These are phyloP conservation scores for Pygocentrus nattereri DNA, from an alignment of 2,797 vertebrate genomes.

Conservation along the genomic window DNA sequence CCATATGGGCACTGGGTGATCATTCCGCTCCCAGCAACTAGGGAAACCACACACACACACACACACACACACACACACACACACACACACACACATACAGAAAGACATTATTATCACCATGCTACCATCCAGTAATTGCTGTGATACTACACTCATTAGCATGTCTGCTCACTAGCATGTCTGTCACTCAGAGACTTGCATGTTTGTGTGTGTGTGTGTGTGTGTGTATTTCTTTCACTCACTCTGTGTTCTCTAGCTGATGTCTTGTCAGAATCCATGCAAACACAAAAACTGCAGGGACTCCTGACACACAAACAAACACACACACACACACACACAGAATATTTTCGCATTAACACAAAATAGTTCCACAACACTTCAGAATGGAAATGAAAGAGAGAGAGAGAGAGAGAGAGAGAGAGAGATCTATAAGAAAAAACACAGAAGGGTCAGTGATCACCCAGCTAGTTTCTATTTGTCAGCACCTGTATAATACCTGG, in stretches of 20 bases:
- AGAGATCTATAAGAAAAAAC: background rate
- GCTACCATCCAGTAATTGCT: background rate
- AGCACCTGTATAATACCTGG: too few relatives aligned
- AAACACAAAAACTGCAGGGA: constrained; percentile 33
- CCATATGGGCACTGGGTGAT: constrained; percentile 88
- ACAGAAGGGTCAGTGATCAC: too few relatives aligned
- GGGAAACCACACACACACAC: background rate
- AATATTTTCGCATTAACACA: background rate
- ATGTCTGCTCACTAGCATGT: background rate
- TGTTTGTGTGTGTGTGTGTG: background rate
- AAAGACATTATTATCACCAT: background rate
- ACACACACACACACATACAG: background rate
- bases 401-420: background rate
- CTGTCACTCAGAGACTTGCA: too few relatives aligned
- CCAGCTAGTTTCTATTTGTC: too few relatives aligned
- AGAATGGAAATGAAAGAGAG: background rate
- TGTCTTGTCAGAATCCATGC: constrained; percentile 1
- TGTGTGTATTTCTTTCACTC: background rate
- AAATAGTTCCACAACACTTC: background rate
- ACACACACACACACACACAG: background rate
- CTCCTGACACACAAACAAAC: background rate
- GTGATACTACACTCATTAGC: background rate
- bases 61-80: background rate
- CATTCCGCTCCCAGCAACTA: constrained; percentile 94
- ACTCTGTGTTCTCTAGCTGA: constrained; percentile 5